These are phyloP conservation scores for Tadarida brasiliensis DNA, from an alignment of 2,797 vertebrate species.

Conservation along the genomic window DNA sequence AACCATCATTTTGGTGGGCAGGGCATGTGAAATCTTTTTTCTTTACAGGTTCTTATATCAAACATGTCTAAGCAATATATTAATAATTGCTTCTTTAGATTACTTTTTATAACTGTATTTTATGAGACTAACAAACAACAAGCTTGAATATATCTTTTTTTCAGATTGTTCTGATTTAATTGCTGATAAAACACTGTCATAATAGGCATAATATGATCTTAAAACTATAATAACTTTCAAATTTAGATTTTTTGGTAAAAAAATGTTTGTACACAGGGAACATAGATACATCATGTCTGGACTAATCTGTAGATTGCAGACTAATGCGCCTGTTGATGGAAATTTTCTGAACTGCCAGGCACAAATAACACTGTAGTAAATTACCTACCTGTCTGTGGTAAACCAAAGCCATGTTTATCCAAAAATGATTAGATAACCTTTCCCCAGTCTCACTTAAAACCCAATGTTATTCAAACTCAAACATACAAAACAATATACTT, in stretches of 20 bases:
- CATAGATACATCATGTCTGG: constrained; percentile 63
- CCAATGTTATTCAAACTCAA: constrained; percentile 49
- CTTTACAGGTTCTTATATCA: background rate
- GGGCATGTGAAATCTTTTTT: background rate
- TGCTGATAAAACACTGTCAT: constrained; percentile 26
- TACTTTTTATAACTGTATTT: background rate
- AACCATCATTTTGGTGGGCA: background rate
- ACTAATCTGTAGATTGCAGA: constrained; percentile 66
- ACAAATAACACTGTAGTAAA: constrained; percentile 68
- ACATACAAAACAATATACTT: constrained; percentile 51
- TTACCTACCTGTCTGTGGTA: constrained; percentile 62
- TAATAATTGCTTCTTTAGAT: background rate
- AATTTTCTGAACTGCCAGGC: constrained; percentile 64
- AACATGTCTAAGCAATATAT: background rate
- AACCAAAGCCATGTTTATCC: constrained; percentile 66
- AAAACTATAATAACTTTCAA: background rate
- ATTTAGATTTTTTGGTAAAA: constrained; percentile 32
- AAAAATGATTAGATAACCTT: constrained; percentile 52
- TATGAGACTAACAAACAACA: background rate
- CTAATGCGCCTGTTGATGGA: background rate
- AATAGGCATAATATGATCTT: background rate
- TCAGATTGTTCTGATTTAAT: background rate
- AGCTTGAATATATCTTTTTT: background rate
- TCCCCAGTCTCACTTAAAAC: constrained; percentile 46
- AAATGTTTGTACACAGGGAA: constrained; percentile 67